Evolutionary conservation across 2,797 vertebrate species (phyloP), one percentile per base, ranked within the genome.

Genomic region (Zalophus californianus): DNA sequence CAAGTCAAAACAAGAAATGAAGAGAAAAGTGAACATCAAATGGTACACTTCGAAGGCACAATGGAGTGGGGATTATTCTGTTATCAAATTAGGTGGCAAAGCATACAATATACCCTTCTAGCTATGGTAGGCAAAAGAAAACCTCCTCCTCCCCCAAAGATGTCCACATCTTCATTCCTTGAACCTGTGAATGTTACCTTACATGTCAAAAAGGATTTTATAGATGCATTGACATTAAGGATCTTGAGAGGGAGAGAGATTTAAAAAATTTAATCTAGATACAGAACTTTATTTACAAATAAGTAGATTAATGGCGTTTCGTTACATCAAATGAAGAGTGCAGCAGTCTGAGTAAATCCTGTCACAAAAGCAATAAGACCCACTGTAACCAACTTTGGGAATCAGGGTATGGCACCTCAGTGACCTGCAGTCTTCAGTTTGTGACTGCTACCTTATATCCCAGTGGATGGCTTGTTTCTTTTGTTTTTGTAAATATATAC

Each of bases 221-320:
- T 23, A 79, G 6, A 32, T 73, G 8, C 41, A 25, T 20, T 48
- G 73, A 94, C 93, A 48, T 44, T 52, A 54, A 90, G 15, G 14
- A n/a, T 72, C 54, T 64, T 73, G 15, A 52, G 2, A 77, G n/a
- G 41, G 4, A 44, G 23, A 86, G 8, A 35, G 18, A 90, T 62
- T 27, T 50, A 35, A 8, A 60, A 62, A 21, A 14, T 94, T 98
- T 98, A 97, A 98, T 99, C 98, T 99, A 99, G 98, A 99, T 99
- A 99, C 99, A 99, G 98, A 98, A 99, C 99, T 99, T 99, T 99
- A 99, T 99, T 99, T 99, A 99, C 99, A 99, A 99, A 99, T 98
- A 99, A 99, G 99, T 98, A 99, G 98, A 99, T 99, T 98, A 99
- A 99, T 98, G 99, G 98, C 99, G 99, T 99, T 98, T 98, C 97